Conservation (phyloP, 2,797 vertebrate genomes). For the Fringilla coelebs region DNA sequence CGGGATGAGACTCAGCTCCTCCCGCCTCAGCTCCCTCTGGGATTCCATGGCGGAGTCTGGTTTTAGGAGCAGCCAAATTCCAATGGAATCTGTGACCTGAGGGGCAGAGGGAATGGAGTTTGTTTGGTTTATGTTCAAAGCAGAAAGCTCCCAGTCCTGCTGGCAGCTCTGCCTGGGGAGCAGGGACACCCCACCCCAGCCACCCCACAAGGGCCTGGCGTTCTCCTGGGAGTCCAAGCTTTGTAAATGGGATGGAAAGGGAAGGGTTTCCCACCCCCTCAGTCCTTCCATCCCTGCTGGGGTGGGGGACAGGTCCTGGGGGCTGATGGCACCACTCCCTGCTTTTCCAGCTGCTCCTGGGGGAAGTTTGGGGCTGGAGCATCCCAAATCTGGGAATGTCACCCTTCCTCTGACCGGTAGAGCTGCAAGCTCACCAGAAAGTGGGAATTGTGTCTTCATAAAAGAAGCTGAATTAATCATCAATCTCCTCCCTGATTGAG, state of each 20-base stretch:
- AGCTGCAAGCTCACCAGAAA: not conserved
- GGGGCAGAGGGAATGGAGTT: not conserved
- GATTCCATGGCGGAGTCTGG: not conserved
- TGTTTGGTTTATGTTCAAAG: not conserved
- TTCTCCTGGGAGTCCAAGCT: not conserved
- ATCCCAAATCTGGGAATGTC: not conserved
- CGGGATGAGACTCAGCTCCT: not conserved
- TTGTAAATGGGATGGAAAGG: not conserved
- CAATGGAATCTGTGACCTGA: not conserved
- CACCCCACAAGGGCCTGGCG: not conserved
- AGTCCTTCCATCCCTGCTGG: not conserved
- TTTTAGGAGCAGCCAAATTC: not conserved
- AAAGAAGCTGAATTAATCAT: not conserved
- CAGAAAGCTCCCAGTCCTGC: not conserved
- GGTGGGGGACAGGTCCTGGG: not conserved
- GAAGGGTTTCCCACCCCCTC: not conserved
- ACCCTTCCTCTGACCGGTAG: not conserved
- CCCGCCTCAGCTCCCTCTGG: not conserved
- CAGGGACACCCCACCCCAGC: not conserved
- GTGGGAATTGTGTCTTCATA: not conserved
- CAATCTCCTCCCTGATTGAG: not conserved
- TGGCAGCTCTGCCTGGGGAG: not conserved
- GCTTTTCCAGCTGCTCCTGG: not conserved
- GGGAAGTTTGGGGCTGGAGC: not conserved
- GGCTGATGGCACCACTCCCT: not conserved